These are phyloP conservation scores for Synaphobranchus kaupii DNA, from an alignment of 2,797 vertebrate species.

Conservation along the genomic window DNA sequence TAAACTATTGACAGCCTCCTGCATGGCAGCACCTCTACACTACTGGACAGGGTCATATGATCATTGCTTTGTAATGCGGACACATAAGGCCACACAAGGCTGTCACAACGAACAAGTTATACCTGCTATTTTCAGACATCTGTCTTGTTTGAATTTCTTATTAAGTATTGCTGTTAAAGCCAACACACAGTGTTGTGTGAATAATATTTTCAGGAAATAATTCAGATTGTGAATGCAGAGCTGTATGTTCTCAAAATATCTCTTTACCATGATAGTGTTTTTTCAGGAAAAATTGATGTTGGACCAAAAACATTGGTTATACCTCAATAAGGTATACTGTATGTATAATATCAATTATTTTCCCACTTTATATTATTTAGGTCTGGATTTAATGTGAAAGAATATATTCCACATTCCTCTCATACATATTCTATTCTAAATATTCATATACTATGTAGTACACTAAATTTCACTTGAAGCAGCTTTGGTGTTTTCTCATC, in stretches of 20 bases:
- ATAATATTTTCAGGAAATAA: not conserved
- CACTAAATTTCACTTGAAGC: not conserved
- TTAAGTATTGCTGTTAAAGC: not conserved
- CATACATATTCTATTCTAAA: not conserved
- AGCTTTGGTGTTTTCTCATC: conserved; percentile 5
- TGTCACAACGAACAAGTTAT: not conserved
- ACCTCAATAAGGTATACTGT: not conserved
- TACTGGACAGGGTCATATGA: not conserved
- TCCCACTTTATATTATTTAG: not conserved
- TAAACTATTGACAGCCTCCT: conserved; percentile 2
- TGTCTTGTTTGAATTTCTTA: not conserved
- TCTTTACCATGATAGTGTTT: not conserved
- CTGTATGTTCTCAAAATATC: not conserved
- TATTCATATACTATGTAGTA: not conserved
- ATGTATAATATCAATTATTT: not conserved
- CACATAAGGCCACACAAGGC: not conserved
- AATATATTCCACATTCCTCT: not conserved
- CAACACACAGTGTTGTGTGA: conserved; percentile 4
- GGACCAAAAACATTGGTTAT: not conserved
- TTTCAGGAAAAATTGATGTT: not conserved
- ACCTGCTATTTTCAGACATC: not conserved
- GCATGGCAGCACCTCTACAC: not conserved
- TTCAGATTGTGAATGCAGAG: not conserved
- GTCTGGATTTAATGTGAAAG: not conserved
- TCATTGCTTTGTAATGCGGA: not conserved